Evolutionary conservation across 2,113 vertebrate species (phyloP), one percentile per base, ranked within the genome.

Genomic region (Hippocampus zosterae): DNA sequence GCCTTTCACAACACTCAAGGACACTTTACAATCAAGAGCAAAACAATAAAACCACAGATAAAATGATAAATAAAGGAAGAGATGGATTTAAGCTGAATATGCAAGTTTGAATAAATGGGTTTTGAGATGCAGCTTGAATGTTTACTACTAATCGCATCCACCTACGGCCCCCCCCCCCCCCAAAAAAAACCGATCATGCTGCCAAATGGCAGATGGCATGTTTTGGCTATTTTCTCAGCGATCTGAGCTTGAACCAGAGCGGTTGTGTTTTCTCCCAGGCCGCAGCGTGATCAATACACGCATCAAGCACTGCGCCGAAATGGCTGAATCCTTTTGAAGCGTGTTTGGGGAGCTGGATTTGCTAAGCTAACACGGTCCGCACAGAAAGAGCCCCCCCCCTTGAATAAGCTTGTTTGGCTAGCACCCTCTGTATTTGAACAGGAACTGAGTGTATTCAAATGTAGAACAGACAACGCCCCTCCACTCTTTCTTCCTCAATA

Each of bases 371-470:
- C 94, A 94, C 15, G 62, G 91, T 79, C 85, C 66, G 91, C 91
- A 88, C 91, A 89, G 78, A 89, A 88, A 37, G 33, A 37, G 6
- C 33, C 33, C 84, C 33, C 84, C 87, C 92, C 88, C 94, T 91
- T 93, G 93, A 93, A 92, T 92, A 88, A 89, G 91, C 89, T 92
- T 97, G 93, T 96, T 97, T 97, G 93, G 92, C 90, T 88, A 92
- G 94, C 86, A 91, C 94, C 93, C 93, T 89, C 87, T 85, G 82
- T 96, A 93, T 96, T 96, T 96, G 94, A 91, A 76, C 88, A 94
- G 91, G 94, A 93, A 93, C 92, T 91, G 93, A 90, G 87, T 91
- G 91, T 87, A 89, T 92, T 92, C 92, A 92, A 90, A 92, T 88
- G 78, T 91, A 91, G 92, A 91, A 92, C 88, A 89, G 87, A 80